Percentiles rank a stretch among this genome's conserved stretches.
Evolutionary conservation across 2,113 vertebrate species (phyloP).

Genomic region (Epinephelus lanceolatus): DNA sequence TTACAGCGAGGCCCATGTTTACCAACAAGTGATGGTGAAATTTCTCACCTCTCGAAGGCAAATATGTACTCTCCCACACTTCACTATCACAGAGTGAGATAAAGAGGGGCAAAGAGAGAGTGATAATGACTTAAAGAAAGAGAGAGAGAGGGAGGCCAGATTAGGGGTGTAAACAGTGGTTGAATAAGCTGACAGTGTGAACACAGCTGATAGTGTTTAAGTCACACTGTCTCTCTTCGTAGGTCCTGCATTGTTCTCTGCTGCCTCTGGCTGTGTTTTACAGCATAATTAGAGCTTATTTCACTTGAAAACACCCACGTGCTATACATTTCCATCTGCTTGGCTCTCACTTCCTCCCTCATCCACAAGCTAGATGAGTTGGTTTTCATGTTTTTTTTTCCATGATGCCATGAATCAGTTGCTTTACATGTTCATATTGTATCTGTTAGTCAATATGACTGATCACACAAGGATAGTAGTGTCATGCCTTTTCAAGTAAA

Average conservation of each 20-base stretch:
- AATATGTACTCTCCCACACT: conserved; percentile 77
- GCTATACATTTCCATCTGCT: conserved; percentile 69
- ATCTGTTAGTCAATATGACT: background rate
- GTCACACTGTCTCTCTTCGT: conserved; percentile 69
- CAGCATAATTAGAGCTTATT: conserved; percentile 83
- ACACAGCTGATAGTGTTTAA: conserved; percentile 90
- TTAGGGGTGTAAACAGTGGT: conserved; percentile 77
- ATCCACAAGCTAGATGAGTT: conserved; percentile 15
- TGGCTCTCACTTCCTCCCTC: background rate
- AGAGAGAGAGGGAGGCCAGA: conserved; percentile 48
- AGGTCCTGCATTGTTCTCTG: conserved; percentile 81
- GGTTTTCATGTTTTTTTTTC: conserved; percentile 4
- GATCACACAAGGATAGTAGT: background rate
- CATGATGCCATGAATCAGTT: background rate
- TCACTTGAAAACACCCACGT: conserved; percentile 80
- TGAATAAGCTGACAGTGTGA: conserved; percentile 84
- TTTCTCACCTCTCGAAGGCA: conserved; percentile 75
- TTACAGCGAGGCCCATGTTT: conserved; percentile 69
- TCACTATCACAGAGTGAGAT: conserved; percentile 54
- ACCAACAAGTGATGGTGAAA: conserved; percentile 76
- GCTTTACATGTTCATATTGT: background rate
- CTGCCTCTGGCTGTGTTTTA: conserved; percentile 79
- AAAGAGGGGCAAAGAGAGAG: conserved; percentile 32
- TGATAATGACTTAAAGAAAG: conserved; percentile 40
- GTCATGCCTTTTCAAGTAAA: background rate